Evolutionary conservation across 1,140 invertebrate genomes (phyloP).

Genomic region (Eufriesea mexicana): DNA sequence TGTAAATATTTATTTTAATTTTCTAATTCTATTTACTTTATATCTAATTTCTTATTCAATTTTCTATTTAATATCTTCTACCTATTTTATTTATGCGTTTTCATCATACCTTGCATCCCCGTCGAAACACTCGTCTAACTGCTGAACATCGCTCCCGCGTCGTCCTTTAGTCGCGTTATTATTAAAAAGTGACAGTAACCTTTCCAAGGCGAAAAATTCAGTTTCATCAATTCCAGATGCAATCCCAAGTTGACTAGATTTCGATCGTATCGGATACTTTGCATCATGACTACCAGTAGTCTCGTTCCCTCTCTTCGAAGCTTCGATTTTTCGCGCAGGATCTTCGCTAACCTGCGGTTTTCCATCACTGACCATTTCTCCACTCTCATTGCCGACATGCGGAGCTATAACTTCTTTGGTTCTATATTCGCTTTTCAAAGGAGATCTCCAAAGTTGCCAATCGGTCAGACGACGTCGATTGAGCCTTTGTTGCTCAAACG

Average conservation of each 20-base stretch:
- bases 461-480: constrained; percentile 85
- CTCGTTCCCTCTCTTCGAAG: constrained; percentile 83
- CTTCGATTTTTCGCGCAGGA: constrained; percentile 88
- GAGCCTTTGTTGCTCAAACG: constrained; percentile 66
- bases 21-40: too few species aligned
- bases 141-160: constrained; percentile 83
- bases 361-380: constrained; percentile 67
- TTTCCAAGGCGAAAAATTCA: constrained; percentile 82
- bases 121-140: constrained; percentile 53
- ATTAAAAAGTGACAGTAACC: constrained; percentile 48
- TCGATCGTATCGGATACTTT: constrained; percentile 13
- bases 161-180: constrained; percentile 84
- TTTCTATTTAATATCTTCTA: too few species aligned
- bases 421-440: constrained; percentile 62
- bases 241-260: background rate
- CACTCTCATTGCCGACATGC: constrained; percentile 23
- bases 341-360: constrained; percentile 86
- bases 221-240: constrained; percentile 68
- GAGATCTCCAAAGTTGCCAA: constrained; percentile 86
- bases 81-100: background rate
- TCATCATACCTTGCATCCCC: constrained; percentile 42
- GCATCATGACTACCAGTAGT: background rate
- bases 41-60: too few species aligned
- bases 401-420: constrained; percentile 19
- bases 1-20: too few species aligned